These are phyloP conservation scores for Trachymyrmex septentrionalis DNA, from an alignment of 1,140 invertebrate genomes.

Conservation along the genomic window DNA sequence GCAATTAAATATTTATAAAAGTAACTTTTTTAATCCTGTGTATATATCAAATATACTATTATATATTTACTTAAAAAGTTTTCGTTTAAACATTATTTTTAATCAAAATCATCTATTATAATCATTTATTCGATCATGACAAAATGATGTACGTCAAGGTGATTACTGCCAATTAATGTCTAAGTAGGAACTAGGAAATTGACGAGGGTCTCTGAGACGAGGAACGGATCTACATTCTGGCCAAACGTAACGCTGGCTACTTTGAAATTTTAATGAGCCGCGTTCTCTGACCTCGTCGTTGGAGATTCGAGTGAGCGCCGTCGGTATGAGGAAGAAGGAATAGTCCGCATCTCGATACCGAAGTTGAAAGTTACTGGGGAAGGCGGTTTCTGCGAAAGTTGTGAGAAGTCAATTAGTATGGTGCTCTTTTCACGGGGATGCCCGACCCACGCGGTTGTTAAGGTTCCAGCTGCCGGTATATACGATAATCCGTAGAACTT, in stretches of 20 bases:
- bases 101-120: neutral
- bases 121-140: neutral
- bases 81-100: neutral
- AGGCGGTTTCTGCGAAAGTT: conserved; percentile 38
- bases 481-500: conserved; percentile 36
- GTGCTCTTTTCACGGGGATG: conserved; percentile 32
- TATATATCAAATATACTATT: neutral
- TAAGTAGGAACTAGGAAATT: conserved; percentile 22
- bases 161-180: conserved; percentile 54
- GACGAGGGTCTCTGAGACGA: neutral
- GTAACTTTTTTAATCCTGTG: too few species aligned
- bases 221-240: neutral
- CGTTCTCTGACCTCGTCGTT: neutral
- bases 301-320: neutral
- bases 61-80: neutral
- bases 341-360: conserved; percentile 1
- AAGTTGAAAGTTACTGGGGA: conserved; percentile 25
- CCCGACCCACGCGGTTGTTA: conserved; percentile 43
- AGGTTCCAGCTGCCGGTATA: conserved; percentile 40
- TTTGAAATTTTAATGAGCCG: conserved; percentile 63
- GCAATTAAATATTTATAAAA: too few species aligned
- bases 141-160: neutral
- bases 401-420: conserved; percentile 59
- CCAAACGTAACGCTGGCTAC: neutral
- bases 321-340: neutral